Base-by-base conservation (phyloP, 92 coral and sea anemone species). In the Montipora capitata region DNA sequence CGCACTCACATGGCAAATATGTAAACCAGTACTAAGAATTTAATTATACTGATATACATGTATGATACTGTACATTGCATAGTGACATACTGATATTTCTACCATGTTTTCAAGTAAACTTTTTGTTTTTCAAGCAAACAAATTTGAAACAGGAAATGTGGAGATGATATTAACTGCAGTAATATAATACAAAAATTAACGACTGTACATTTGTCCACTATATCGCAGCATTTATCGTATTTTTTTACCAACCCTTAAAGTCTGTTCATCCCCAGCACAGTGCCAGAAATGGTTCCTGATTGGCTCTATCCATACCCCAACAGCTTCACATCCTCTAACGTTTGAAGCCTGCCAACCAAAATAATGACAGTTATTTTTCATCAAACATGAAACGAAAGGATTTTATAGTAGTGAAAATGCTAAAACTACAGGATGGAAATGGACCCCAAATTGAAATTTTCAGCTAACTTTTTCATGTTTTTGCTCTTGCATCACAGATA, bases 281-380 rank as follows among this genome's bases (percentile, higher is more conserved):
- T 88, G 81, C 92, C 95, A 92, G 67, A 92, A 92, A 64, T 92
- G 95, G 76, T 92, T 92, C 41, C 95, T 64, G 15, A 92, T 79
- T 78, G 93, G 92, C 78, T 92, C 92, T 7, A 82, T 80, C 95
- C 95, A 92, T 61, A 84, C 81, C 27, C 64, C 57, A 3, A 87
- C 65, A 4, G 45, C 84, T 79, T 88, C 93, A 84, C 89, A 88
- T 3, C 93, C 87, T 72, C 87, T 92, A n/a, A 40, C 40, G 0
- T 17, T 16, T 16, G 72, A 2, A 77, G 41, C 40, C 45, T 49
- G 66, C 9, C 68, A 40, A 40, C 16, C 66, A 61, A 61, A 61
- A 20, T 20, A 20, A 20, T 20, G 27, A 20, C 27, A 20, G 27
- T 20, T 20, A 20, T 20, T 20, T 20, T 20, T 20, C 66, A 40